Base-by-base conservation (phyloP, 2,888 invertebrate species). In the Habrosyne pyritoides region DNA sequence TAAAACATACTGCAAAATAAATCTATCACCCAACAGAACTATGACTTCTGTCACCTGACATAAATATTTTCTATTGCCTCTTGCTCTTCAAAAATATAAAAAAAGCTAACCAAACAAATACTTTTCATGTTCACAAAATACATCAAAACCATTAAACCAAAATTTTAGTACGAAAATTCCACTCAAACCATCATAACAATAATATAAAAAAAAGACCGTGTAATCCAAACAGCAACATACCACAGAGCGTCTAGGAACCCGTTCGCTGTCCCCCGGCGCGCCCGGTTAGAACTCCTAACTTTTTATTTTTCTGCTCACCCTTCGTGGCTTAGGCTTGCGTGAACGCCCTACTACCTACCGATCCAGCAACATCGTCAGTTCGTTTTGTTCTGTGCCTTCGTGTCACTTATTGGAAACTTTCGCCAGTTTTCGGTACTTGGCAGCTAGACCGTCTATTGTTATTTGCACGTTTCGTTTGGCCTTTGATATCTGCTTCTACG, bases 211-310 rank as follows among this genome's bases (percentile, higher is more conserved):
- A n/a, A n/a, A n/a, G n/a, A n/a, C n/a, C n/a, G n/a, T n/a, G n/a
- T n/a, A n/a, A n/a, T n/a, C 42, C 28, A 61, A 55, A 52, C 84
- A 69, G 77, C 60, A 77, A 74, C 84, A 66, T 87, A 89, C 88
- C 78, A 54, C 67, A 59, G 46, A 59, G 84, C 89, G 66, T 53
- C 79, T 83, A 77, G 79, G 86, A 91, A 91, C 91, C 86, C 87
- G 91, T 83, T 87, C 81, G 79, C 71, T 82, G 84, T 81, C 85
- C 87, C 86, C 84, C 82, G 83, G 77, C 83, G 81, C 84, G 90
- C 83, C 89, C 90, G 89, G 91, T 91, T 90, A 90, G 89, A 90
- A 87, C 79, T 87, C 87, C 87, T 84, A 87, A 88, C 87, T 89
- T 90, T 91, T 91, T 90, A 85, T 90, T 91, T 88, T 83, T 79